These are phyloP conservation scores for Clinocottus analis DNA, from an alignment of 2,113 vertebrate genomes.

Conservation along the genomic window DNA sequence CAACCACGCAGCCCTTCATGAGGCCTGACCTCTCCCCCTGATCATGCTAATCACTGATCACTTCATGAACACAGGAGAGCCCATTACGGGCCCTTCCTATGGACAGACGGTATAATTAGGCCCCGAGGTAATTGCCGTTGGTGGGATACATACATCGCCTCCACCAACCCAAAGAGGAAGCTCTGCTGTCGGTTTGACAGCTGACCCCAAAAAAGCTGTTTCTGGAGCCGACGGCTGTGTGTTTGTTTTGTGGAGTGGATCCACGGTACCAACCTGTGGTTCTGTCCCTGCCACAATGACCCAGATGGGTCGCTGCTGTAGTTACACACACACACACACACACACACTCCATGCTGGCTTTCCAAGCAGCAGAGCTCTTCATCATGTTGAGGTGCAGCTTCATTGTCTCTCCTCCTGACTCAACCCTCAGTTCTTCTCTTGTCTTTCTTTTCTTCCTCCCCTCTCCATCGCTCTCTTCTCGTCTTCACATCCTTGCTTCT, in stretches of 20 bases:
- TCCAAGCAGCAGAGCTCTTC: constrained; percentile 68
- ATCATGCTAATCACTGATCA: constrained; percentile 72
- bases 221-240: constrained; percentile 29
- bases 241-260: constrained; percentile 16
- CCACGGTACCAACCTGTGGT: constrained; percentile 42
- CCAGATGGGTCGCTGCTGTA: constrained; percentile 62
- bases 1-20: constrained; percentile 41
- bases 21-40: constrained; percentile 63
- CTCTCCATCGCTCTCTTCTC: constrained; percentile 21
- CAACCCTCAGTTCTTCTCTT: constrained; percentile 36
- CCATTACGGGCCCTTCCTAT: constrained; percentile 63
- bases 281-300: constrained; percentile 55
- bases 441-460: constrained; percentile 41
- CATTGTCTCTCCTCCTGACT: constrained; percentile 65
- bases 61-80: constrained; percentile 64
- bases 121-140: constrained; percentile 67
- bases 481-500: constrained; percentile 50
- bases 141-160: constrained; percentile 54
- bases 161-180: constrained; percentile 32
- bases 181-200: constrained; percentile 60
- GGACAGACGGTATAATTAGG: constrained; percentile 63
- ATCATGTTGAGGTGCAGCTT: constrained; percentile 65
- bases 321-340: constrained; percentile 30
- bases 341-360: constrained; percentile 44
- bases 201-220: constrained; percentile 28